Evolutionary conservation across 2,113 vertebrate genomes (phyloP).

Genomic region (Pseudorhombus dupliciocellatus): DNA sequence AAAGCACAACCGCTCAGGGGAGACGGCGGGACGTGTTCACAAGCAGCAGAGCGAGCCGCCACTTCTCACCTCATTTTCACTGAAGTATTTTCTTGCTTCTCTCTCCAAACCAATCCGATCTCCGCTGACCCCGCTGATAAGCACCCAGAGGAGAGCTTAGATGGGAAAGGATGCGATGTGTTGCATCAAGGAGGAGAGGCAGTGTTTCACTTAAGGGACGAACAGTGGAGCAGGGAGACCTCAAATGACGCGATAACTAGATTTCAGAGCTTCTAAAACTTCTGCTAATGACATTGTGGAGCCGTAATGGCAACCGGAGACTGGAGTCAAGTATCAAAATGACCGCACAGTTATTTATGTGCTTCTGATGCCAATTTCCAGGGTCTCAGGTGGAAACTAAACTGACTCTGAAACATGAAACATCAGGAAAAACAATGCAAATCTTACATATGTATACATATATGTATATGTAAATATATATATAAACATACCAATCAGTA

Average conservation of each 20-base stretch:
- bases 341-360: slow-evolving; percentile 23
- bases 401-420: slow-evolving; percentile 1
- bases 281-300: slow-evolving; percentile 46
- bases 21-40: slow-evolving; percentile 15
- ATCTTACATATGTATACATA: no score
- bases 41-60: slow-evolving; percentile 1
- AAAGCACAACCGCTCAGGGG: slow-evolving; percentile 12
- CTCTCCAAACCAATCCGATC: slow-evolving; percentile 5
- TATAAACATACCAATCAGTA: background rate
- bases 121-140: background rate
- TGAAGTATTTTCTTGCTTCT: background rate
- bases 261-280: slow-evolving; percentile 66
- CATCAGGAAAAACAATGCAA: background rate
- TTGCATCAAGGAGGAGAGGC: slow-evolving; percentile 14
- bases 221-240: slow-evolving; percentile 38
- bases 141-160: slow-evolving; percentile 16
- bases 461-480: no score
- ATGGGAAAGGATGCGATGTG: slow-evolving; percentile 32
- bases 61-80: slow-evolving; percentile 19
- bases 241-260: slow-evolving; percentile 60
- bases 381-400: background rate
- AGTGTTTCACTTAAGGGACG: slow-evolving; percentile 58
- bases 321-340: slow-evolving; percentile 48
- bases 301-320: slow-evolving; percentile 51
- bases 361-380: slow-evolving; percentile 25